Evolutionary conservation across 1,140 invertebrate genomes (phyloP), one percentile per base, ranked within the genome.

Genomic region (Lerema accius): DNA sequence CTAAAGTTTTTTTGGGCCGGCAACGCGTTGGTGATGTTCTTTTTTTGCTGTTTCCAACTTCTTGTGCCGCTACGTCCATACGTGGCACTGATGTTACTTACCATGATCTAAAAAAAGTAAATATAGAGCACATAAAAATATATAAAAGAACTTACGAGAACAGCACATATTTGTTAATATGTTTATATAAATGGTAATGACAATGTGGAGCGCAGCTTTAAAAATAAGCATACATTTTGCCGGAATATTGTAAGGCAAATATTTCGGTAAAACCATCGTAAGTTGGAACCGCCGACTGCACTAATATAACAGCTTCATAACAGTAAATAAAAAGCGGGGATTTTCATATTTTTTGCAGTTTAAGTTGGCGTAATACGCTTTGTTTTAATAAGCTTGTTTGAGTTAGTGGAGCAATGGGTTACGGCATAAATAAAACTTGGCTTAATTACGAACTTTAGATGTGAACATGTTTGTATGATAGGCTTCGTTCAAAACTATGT

Each of bases 271-370:
- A 58, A 58, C 32, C 16, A 46, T 45, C 45, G 26, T 13, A 46
- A 58, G 26, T 58, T 45, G 28, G 43, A 42, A 46, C 15, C n/a
- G 39, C 40, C 26, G 14, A 19, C 45, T 13, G 45, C n/a, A 48
- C 0, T 16, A 46, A 46, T 39, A 55, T 45, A 35, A 58, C 55
- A 42, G 49, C 10, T 39, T 16, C 53, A 56, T 45, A 35, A 58
- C 55, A 42, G 49, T 10, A 17, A 51, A 51, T 51, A 51, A 51
- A n/a, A 51, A 17, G 49, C 49, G 32, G 9, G 15, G 49, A 51
- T 51, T 51, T 51, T 39, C 14, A 51, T 51, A 51, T 51, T 51
- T 51, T 51, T 51, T 37, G 32, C 28, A 15, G 35, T 51, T 51
- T 32, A 51, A 51, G 11, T 51, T 37, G 48, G 48, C 32, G 48